Conservation (phyloP, 2,797 vertebrate species). For the Pseudochirops corinnae region DNA sequence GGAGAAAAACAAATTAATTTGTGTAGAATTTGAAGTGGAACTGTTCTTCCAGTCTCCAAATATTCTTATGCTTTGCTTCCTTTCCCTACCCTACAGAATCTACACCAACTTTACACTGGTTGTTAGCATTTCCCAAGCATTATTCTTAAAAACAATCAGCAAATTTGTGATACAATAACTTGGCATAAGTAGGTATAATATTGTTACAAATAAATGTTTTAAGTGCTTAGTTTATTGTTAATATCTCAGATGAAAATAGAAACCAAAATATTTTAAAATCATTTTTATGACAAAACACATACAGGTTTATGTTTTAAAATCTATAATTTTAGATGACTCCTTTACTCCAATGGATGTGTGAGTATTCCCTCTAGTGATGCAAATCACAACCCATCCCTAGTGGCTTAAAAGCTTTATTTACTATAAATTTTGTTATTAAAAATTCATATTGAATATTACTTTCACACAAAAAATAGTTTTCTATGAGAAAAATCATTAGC, state of each 20-base stretch:
- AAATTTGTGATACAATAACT: conserved; percentile 9
- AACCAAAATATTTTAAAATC: neutral
- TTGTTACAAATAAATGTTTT: conserved; percentile 32
- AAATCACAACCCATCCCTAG: conserved; percentile 4
- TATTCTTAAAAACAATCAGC: conserved; percentile 18
- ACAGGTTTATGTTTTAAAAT: neutral
- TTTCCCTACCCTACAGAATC: conserved; percentile 14
- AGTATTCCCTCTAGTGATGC: conserved; percentile 12
- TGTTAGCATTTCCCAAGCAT: conserved; percentile 27
- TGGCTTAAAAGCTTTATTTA: conserved; percentile 36
- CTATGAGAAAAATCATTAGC: conserved; percentile 32
- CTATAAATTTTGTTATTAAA: conserved; percentile 49
- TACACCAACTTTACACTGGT: conserved; percentile 15
- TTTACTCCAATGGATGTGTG: neutral
- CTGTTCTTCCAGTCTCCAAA: conserved; percentile 27
- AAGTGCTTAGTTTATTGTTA: conserved; percentile 18
- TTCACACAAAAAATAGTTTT: conserved; percentile 49
- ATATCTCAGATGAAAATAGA: conserved; percentile 18
- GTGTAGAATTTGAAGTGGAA: neutral
- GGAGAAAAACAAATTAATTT: neutral
- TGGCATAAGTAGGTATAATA: conserved; percentile 8
- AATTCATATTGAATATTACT: conserved; percentile 24
- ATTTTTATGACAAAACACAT: neutral
- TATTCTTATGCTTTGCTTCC: neutral
- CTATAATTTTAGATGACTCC: neutral